These are phyloP conservation scores for Asbolus verrucosus DNA, from an alignment of 1,140 invertebrate species.

Conservation along the genomic window DNA sequence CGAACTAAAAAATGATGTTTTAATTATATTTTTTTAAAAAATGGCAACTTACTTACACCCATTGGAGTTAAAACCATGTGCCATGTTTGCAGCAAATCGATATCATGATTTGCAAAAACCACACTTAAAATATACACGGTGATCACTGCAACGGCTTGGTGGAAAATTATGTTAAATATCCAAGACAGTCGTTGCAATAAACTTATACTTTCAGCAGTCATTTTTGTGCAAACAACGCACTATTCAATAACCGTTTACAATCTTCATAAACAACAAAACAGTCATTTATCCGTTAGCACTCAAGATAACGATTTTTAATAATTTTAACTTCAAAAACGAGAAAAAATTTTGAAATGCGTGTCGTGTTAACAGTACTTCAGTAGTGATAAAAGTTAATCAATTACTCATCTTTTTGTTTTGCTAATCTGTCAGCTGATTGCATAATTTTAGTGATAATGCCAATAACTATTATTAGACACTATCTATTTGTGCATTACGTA, in stretches of 20 bases:
- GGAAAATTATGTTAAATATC: slow-evolving; percentile 36
- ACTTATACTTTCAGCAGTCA: background rate
- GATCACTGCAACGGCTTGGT: slow-evolving; percentile 28
- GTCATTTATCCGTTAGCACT: too few species aligned
- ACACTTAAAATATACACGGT: slow-evolving; percentile 6
- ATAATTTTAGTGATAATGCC: too few species aligned
- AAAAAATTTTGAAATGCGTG: too few species aligned
- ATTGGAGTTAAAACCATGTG: slow-evolving; percentile 12
- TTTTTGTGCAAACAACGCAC: slow-evolving; percentile 9
- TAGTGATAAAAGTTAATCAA: too few species aligned
- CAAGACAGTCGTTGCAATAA: slow-evolving; percentile 25
- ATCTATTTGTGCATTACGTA: too few species aligned
- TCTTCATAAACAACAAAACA: too few species aligned
- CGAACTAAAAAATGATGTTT: background rate
- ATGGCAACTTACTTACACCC: slow-evolving; percentile 2
- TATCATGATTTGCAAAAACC: background rate
- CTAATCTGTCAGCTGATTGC: too few species aligned
- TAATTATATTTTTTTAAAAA: background rate
- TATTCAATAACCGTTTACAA: background rate
- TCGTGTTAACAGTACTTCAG: too few species aligned
- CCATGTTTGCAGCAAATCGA: slow-evolving; percentile 16
- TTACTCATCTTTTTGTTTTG: too few species aligned
- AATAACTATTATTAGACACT: too few species aligned
- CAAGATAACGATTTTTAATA: too few species aligned
- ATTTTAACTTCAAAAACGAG: too few species aligned